Evolutionary conservation across 1,140 invertebrate genomes (phyloP).

Genomic region (Cotesia glomerata): DNA sequence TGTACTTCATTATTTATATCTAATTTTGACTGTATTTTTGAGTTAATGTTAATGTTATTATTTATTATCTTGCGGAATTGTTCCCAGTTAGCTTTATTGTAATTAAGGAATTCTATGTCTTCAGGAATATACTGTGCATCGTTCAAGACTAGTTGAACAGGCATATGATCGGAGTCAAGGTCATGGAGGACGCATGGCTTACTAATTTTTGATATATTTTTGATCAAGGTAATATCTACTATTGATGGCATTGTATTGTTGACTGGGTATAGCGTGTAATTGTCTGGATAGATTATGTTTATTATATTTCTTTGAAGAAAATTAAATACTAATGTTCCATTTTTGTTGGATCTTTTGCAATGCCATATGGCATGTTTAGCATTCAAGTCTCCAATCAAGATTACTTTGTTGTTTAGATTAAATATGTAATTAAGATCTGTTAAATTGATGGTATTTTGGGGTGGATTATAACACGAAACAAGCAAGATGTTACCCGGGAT

Average conservation of each 20-base stretch:
- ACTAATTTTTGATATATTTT: background rate
- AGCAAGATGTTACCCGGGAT: background rate
- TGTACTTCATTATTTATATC: background rate
- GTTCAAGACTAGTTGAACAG: background rate
- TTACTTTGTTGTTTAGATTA: background rate
- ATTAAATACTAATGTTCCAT: background rate
- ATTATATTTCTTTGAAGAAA: background rate
- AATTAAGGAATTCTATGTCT: background rate
- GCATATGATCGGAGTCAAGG: background rate
- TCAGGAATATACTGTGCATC: background rate
- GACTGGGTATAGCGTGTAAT: background rate
- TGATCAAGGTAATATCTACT: background rate
- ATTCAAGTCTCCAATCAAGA: background rate
- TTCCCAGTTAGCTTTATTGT: background rate
- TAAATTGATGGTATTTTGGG: background rate
- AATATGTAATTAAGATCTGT: background rate
- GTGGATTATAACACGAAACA: background rate
- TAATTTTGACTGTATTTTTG: background rate
- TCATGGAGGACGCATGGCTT: background rate
- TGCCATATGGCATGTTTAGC: background rate
- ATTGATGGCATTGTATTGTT: background rate
- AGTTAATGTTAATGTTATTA: background rate
- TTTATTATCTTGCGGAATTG: background rate
- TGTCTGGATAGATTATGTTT: background rate
- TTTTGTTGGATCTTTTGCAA: background rate